These are phyloP conservation scores for Drosophila hydei DNA, from an alignment of 1,140 invertebrate genomes.

Conservation along the genomic window DNA sequence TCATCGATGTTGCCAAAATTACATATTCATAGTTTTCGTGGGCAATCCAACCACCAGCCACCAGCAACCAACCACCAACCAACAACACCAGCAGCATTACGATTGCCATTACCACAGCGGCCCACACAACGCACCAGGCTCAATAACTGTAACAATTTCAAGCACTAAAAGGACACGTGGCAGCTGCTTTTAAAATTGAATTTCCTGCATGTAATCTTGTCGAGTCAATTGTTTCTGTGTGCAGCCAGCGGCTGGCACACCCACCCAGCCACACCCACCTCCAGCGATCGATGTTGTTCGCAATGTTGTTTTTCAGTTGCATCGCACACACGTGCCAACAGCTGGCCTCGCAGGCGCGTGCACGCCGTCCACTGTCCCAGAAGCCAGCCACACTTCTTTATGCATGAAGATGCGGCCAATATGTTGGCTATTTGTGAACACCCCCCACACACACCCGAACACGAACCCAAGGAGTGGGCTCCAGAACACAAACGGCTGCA, in stretches of 20 bases:
- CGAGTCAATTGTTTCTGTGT: slow-evolving; percentile 80
- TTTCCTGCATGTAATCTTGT: slow-evolving; percentile 84
- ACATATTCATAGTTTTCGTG: slow-evolving; percentile 67
- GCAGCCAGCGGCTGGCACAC: slow-evolving; percentile 1
- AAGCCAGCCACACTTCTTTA: slow-evolving; percentile 56
- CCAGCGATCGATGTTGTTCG: slow-evolving; percentile 1
- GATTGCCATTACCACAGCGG: slow-evolving; percentile 40
- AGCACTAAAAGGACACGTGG: slow-evolving; percentile 83
- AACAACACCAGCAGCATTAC: slow-evolving; percentile 8
- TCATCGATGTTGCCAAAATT: slow-evolving; percentile 62
- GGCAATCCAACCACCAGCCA: slow-evolving; percentile 23
- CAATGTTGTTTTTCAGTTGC: slow-evolving; percentile 35
- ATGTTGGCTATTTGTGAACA: slow-evolving; percentile 76
- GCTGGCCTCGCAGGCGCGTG: slow-evolving; percentile 44
- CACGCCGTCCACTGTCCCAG: neutral
- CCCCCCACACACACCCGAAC: no score
- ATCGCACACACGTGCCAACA: slow-evolving; percentile 47
- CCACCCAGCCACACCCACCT: neutral
- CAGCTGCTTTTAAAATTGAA: slow-evolving; percentile 84
- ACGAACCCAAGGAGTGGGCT: no score
- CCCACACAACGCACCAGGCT: neutral
- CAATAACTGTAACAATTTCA: slow-evolving; percentile 80
- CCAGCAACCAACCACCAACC: neutral
- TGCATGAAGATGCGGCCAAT: slow-evolving; percentile 79
- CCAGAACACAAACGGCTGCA: neutral